These are phyloP conservation scores for Leptogaster cylindrica DNA, from an alignment of 2,888 invertebrate species.

Conservation along the genomic window DNA sequence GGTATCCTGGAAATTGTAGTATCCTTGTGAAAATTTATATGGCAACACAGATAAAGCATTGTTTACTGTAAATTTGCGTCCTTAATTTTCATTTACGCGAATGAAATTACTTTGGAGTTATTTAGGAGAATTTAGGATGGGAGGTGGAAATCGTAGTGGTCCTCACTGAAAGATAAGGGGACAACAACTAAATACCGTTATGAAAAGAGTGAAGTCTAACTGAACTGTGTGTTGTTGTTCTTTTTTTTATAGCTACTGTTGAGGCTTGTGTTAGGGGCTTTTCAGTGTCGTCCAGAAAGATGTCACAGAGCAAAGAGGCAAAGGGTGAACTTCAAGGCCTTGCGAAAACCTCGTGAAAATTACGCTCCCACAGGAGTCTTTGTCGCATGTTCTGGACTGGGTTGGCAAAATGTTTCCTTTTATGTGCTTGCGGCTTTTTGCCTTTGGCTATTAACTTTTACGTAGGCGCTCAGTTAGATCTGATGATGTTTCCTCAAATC, in stretches of 20 bases:
- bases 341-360: no score
- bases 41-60: slow-evolving; percentile 44
- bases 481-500: slow-evolving; percentile 11
- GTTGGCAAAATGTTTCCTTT: no score
- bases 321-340: no score
- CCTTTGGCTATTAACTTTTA: slow-evolving; percentile 40
- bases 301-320: neutral
- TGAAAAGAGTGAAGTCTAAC: slow-evolving; percentile 3
- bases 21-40: slow-evolving; percentile 46
- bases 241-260: slow-evolving; percentile 19
- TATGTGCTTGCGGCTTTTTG: no score
- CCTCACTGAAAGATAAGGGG: neutral
- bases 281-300: slow-evolving; percentile 6
- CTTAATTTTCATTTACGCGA: slow-evolving; percentile 47
- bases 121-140: slow-evolving; percentile 23
- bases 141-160: neutral
- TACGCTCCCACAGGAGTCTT: no score
- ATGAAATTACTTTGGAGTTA: slow-evolving; percentile 40
- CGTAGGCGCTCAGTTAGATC: slow-evolving; percentile 33
- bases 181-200: slow-evolving; percentile 10
- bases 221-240: no score
- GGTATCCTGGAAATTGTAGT: slow-evolving; percentile 27
- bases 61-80: slow-evolving; percentile 47
- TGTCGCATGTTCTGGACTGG: slow-evolving; percentile 3
- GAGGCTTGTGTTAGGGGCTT: slow-evolving; percentile 16